Evolutionary conservation across 2,797 vertebrate species (phyloP).

Genomic region (Hippopotamyrus pictus): DNA sequence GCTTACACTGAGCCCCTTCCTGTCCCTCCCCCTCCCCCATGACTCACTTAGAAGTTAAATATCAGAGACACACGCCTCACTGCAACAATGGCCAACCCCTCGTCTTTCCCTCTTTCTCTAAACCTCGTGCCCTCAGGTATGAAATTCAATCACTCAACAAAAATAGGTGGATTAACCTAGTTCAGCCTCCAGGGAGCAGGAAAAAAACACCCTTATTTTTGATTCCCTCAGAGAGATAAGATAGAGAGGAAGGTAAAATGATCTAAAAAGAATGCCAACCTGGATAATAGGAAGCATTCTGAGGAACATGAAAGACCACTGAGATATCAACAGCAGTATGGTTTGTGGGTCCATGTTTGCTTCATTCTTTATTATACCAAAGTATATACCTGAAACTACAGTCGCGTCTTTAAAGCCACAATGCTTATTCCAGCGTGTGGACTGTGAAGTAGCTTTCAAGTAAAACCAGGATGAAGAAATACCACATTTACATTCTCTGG

Average conservation of each 20-base stretch:
- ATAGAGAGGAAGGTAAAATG: slow-evolving; percentile 6
- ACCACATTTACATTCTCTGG: not conserved
- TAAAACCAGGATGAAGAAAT: not conserved
- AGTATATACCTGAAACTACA: not conserved
- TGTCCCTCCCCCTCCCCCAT: slow-evolving; percentile 10
- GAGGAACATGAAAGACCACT: not conserved
- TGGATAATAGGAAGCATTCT: not conserved
- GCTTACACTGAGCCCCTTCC: not conserved
- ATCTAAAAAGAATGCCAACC: slow-evolving; percentile 3
- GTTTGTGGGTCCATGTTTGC: not conserved
- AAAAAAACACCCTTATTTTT: slow-evolving; percentile 44
- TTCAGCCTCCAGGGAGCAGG: slow-evolving; percentile 43
- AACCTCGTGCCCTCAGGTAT: slow-evolving; percentile 59
- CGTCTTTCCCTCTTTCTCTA: slow-evolving; percentile 5
- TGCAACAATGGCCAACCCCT: slow-evolving; percentile 52
- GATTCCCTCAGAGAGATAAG: slow-evolving; percentile 40
- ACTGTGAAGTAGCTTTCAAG: not conserved
- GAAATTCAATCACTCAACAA: slow-evolving; percentile 64
- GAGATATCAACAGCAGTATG: not conserved
- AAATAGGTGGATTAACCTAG: slow-evolving; percentile 60
- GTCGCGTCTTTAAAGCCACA: not conserved
- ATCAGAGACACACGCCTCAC: slow-evolving; percentile 50
- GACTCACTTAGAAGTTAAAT: slow-evolving; percentile 44
- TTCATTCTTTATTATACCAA: not conserved
- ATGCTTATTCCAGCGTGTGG: not conserved